Base-by-base conservation (phyloP, 1,140 invertebrate species). In the Caenorhabditis brenneri region DNA sequence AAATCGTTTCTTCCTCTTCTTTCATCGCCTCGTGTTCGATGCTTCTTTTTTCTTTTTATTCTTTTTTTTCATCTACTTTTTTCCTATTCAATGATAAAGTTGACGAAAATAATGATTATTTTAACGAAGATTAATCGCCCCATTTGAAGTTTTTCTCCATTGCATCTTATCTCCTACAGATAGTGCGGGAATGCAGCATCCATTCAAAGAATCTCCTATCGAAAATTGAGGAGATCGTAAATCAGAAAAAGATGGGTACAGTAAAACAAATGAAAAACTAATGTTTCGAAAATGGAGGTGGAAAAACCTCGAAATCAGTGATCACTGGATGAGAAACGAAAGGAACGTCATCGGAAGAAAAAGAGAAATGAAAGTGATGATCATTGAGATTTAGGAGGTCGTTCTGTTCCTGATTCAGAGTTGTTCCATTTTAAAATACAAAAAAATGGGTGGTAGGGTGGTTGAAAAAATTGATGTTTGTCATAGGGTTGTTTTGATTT, bases 161-260 rank as follows among this genome's bases (percentile, higher is more conserved):
- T 74, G 10, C 33, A 74, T 74, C 29, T 22, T 5, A 27, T 42
- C n/a, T 29, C 22, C n/a, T 19, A 36, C 16, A 33, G 65, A 74
- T 46, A 74, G 58, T 36, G 58, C 58, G 58, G 33, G 58, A 65
- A 65, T 65, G 29, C 33, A 36, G 16, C 36, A 16, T 7, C 22
- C 15, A n/a, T n/a, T n/a, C n/a, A 4, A 55, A 55, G 36, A 74
- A 42, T 42, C 27, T 5, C 29, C 9, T 12, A 58, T 16, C 16
- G n/a, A 46, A 74, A 74, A 74, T 16, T 9, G 27, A 42, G 65
- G 65, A 74, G 65, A 74, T 42, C 65, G 36, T 74, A 74, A 74
- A 74, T 74, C 65, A 74, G 9, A 42, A 12, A 42, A 42, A 12
- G 12, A 1, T 74, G 36, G 65, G 65, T 39, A 74, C 33, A 33